A percentile compares a stretch with the other conserved stretches of the same genome.
These are phyloP conservation scores for Ceratosolen fusciceps DNA, from an alignment of 1,140 invertebrate genomes.

Conservation along the genomic window DNA sequence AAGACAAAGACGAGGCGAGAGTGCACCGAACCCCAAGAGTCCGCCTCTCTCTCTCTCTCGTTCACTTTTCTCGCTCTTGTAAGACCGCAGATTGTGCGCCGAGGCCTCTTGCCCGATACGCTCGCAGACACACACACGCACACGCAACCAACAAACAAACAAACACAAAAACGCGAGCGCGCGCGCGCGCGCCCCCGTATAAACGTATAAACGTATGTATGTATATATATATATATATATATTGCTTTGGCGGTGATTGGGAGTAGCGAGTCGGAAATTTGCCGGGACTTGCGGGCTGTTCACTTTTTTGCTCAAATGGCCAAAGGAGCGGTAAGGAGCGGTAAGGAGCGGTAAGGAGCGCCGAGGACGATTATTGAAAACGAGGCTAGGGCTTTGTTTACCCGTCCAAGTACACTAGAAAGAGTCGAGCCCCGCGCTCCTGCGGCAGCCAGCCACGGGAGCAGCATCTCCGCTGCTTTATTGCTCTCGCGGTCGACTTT, in stretches of 20 bases:
- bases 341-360: too few relatives aligned
- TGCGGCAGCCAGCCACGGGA: background rate
- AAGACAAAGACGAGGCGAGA: conserved; percentile 28
- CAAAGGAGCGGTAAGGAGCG: too few relatives aligned
- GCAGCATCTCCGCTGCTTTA: background rate
- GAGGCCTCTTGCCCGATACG: conserved; percentile 1
- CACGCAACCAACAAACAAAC: too few relatives aligned
- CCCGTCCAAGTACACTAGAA: background rate
- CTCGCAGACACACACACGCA: too few relatives aligned
- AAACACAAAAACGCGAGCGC: too few relatives aligned
- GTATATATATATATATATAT: too few relatives aligned
- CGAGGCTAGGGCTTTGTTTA: background rate
- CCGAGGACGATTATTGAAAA: conserved; percentile 16
- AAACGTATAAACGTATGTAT: too few relatives aligned
- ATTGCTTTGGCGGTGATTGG: conserved; percentile 34
- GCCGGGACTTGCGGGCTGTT: conserved; percentile 23
- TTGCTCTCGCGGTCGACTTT: background rate
- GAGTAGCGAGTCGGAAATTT: conserved; percentile 29
- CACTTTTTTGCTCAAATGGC: conserved; percentile 39
- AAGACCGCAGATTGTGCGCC: background rate
- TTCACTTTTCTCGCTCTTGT: background rate
- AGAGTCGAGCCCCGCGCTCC: background rate
- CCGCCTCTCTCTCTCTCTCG: background rate
- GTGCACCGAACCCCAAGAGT: conserved; percentile 13
- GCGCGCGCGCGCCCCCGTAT: too few relatives aligned